Percentiles rank a stretch among this genome's conserved stretches.
phyloP scores from a whole-genome alignment of 2,888 invertebrate species.

The Alloplasta piceator region DNA sequence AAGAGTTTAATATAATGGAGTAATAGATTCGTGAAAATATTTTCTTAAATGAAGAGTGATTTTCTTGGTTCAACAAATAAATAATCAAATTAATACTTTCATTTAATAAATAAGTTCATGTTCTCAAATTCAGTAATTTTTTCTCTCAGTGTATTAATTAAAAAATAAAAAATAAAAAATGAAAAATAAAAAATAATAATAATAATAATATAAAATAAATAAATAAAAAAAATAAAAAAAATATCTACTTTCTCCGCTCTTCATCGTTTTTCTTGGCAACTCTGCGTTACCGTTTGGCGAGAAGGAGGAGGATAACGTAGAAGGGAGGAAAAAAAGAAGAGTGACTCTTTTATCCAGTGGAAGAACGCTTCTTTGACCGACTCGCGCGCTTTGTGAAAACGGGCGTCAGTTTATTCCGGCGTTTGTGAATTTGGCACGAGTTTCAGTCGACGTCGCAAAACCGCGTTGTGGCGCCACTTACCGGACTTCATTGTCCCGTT shows the following conservation, averaged over 20 bases:
- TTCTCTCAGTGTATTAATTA: too few relatives aligned
- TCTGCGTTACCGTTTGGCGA: constrained; percentile 12
- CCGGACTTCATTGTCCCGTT: constrained; percentile 9
- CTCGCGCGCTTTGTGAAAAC: constrained; percentile 4
- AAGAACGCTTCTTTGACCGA: constrained; percentile 4
- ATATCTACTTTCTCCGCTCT: background rate
- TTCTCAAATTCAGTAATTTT: too few relatives aligned
- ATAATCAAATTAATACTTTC: too few relatives aligned
- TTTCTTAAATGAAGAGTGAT: too few relatives aligned
- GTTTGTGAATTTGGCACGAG: constrained; percentile 34
- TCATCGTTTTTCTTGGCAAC: background rate
- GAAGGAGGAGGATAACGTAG: background rate
- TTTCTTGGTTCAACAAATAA: too few relatives aligned
- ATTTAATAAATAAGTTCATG: too few relatives aligned
- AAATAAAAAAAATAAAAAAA: background rate
- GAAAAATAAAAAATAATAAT: too few relatives aligned
- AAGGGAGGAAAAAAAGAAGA: too few relatives aligned
- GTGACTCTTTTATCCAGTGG: background rate
- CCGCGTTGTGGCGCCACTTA: constrained; percentile 51
- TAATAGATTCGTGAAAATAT: too few relatives aligned
- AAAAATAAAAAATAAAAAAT: too few relatives aligned
- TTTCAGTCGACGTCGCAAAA: constrained; percentile 25
- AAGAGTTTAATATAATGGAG: too few relatives aligned
- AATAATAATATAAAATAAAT: background rate
- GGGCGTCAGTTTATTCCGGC: constrained; percentile 13